A percentile compares a stretch with the other conserved stretches of the same genome.
These are phyloP conservation scores for Iphiclides podalirius DNA, from an alignment of 2,888 invertebrate species.

Conservation along the genomic window DNA sequence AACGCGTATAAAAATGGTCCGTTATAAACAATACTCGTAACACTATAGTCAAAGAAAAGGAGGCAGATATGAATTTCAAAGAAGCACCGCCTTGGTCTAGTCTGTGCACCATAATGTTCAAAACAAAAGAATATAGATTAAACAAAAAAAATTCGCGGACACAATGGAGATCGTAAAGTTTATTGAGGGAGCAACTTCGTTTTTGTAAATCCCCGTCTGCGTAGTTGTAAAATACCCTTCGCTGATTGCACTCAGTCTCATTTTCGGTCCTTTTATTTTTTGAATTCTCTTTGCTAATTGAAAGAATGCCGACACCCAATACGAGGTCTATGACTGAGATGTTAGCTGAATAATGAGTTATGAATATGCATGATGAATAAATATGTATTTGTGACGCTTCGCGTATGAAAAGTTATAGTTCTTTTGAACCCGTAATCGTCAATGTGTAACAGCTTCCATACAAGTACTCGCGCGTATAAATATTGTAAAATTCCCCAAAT, in stretches of 20 bases:
- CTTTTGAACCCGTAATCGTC: conserved; percentile 29
- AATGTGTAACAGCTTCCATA: conserved; percentile 15
- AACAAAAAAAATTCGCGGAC: conserved; percentile 43
- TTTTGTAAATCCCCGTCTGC: conserved; percentile 43
- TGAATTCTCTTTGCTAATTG: conserved; percentile 44
- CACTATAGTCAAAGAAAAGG: conserved; percentile 4
- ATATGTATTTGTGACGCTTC: conserved; percentile 7
- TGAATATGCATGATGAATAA: conserved; percentile 41
- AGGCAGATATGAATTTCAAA: conserved; percentile 11
- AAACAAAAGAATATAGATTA: conserved; percentile 49
- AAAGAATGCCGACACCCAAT: conserved; percentile 45
- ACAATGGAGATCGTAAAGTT: conserved; percentile 59
- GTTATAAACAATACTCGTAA: conserved; percentile 16
- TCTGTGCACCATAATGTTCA: conserved; percentile 8
- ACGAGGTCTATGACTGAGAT: conserved; percentile 46
- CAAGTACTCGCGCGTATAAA: background rate
- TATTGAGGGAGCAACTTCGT: conserved; percentile 48
- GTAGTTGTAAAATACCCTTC: conserved; percentile 37
- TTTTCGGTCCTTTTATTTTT: conserved; percentile 45
- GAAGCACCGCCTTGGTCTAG: conserved; percentile 1
- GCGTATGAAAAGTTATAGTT: conserved; percentile 21
- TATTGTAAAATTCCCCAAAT: background rate
- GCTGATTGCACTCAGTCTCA: conserved; percentile 43
- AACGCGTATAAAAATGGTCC: conserved; percentile 3
- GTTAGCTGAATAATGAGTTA: conserved; percentile 29